Evolutionary conservation across 2,113 vertebrate genomes (phyloP).

Genomic region (Lycaon pictus): DNA sequence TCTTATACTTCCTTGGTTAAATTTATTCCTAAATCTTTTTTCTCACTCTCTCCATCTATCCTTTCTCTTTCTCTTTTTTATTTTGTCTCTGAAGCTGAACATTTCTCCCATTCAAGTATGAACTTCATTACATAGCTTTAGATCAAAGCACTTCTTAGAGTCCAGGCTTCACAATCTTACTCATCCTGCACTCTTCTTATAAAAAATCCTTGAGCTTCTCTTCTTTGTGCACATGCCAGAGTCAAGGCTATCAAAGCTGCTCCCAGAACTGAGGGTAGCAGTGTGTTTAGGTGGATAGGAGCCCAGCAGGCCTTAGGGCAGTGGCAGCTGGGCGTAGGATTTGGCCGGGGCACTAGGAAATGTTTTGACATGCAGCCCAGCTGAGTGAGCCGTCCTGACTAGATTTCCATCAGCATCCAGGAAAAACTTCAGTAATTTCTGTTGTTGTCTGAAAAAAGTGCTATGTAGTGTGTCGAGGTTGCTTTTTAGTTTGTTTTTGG

Average conservation of each 20-base stretch:
- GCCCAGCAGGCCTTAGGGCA: background rate
- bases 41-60: background rate
- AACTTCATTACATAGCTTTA: background rate
- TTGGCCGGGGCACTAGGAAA: background rate
- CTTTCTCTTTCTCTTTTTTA: background rate
- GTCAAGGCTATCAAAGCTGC: background rate
- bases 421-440: background rate
- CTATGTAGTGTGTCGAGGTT: background rate
- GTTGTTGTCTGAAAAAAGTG: background rate
- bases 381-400: accelerated
- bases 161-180: background rate
- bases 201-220: background rate
- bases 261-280: background rate
- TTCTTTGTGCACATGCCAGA: background rate
- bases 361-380: background rate
- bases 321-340: background rate
- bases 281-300: background rate
- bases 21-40: background rate
- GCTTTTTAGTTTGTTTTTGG: background rate
- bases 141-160: background rate
- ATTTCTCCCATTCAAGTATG: background rate
- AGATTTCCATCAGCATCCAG: background rate
- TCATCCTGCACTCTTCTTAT: background rate
- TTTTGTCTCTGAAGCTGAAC: background rate
- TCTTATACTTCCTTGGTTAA: background rate